These are phyloP conservation scores for Rhagium mordax DNA, from an alignment of 2,888 invertebrate genomes.

Conservation along the genomic window DNA sequence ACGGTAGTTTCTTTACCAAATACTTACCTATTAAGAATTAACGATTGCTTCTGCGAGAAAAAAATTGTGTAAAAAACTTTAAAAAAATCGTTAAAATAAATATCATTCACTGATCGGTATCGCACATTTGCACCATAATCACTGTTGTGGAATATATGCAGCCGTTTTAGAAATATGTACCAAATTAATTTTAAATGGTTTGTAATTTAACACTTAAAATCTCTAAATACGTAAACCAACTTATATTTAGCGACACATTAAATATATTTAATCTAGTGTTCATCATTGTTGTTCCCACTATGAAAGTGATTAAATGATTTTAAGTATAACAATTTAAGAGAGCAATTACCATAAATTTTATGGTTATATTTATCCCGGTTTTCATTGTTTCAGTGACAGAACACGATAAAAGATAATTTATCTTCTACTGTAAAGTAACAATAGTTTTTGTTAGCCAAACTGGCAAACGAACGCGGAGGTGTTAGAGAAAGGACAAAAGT, in stretches of 20 bases:
- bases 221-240: background rate
- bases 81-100: too few relatives aligned
- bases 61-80: too few relatives aligned
- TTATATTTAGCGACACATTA: conserved; percentile 14
- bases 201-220: conserved; percentile 4
- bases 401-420: conserved; percentile 12
- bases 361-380: background rate
- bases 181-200: background rate
- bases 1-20: too few relatives aligned
- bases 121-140: too few relatives aligned
- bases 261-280: conserved; percentile 12
- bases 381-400: conserved; percentile 20
- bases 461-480: background rate
- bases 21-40: too few relatives aligned
- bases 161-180: background rate
- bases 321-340: conserved; percentile 10
- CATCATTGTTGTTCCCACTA: conserved; percentile 4
- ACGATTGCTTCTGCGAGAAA: too few relatives aligned
- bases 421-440: conserved; percentile 3
- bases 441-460: conserved; percentile 17
- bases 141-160: background rate
- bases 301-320: conserved; percentile 9
- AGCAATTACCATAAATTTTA: conserved; percentile 15
- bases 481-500: background rate
- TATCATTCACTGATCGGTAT: too few relatives aligned